Evolutionary conservation across 2,888 invertebrate genomes (phyloP).

Genomic region (Bombylius discolor): DNA sequence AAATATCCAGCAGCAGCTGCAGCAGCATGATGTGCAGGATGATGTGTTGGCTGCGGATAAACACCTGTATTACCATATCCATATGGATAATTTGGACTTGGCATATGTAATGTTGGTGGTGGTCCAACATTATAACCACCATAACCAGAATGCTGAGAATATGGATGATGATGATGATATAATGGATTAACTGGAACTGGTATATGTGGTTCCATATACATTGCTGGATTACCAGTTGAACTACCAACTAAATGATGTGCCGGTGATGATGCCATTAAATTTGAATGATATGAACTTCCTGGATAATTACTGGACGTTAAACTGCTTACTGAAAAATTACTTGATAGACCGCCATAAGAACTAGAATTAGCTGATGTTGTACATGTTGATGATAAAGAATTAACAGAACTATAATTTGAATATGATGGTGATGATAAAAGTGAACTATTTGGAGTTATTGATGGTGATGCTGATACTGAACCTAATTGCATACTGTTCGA

Average conservation of each 20-base stretch:
- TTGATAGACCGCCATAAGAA: conserved; percentile 20
- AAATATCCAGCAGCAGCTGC: conserved; percentile 20
- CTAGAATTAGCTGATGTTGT: conserved; percentile 19
- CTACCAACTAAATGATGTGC: conserved; percentile 8
- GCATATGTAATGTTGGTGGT: conserved; percentile 49
- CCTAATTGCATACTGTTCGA: conserved; percentile 5
- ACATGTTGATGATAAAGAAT: conserved; percentile 2
- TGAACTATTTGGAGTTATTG: conserved; percentile 3
- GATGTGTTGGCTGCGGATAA: conserved; percentile 6
- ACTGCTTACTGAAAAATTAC: conserved; percentile 38
- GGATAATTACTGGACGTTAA: conserved; percentile 29
- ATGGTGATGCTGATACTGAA: conserved; percentile 3
- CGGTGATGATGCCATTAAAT: conserved; percentile 34
- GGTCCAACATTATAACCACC: conserved; percentile 26
- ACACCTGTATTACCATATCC: conserved; percentile 28
- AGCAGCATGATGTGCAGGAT: conserved; percentile 5
- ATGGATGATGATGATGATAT: conserved; percentile 28
- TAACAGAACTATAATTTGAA: not conserved
- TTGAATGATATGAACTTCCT: conserved; percentile 31
- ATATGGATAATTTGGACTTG: conserved; percentile 56
- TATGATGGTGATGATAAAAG: conserved; percentile 5
- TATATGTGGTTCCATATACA: conserved; percentile 39
- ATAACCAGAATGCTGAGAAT: conserved; percentile 26
- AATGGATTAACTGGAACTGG: conserved; percentile 39
- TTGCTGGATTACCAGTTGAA: conserved; percentile 23